These are phyloP conservation scores for Eutolmus rufibarbis DNA, from an alignment of 2,888 invertebrate species.

Conservation along the genomic window DNA sequence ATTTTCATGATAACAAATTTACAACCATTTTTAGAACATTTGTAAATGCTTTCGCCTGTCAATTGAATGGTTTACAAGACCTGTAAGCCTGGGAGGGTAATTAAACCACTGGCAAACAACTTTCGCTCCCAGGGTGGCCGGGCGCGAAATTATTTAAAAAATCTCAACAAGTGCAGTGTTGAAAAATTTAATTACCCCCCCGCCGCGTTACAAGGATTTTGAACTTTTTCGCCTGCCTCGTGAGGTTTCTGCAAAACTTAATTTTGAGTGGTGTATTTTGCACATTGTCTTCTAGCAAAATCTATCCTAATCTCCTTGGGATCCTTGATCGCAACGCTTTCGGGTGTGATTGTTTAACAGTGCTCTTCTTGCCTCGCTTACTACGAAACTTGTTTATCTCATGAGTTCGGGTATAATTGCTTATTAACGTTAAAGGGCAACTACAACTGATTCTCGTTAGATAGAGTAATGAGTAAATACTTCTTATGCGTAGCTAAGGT, in stretches of 20 bases:
- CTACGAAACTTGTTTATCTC: not conserved
- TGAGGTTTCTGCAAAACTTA: not conserved
- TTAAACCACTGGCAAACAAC: slow-evolving; percentile 40
- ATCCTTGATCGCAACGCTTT: not conserved
- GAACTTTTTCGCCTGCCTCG: not conserved
- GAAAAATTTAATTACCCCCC: slow-evolving; percentile 20
- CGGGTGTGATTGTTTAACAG: slow-evolving; percentile 30
- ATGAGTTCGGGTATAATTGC: not conserved
- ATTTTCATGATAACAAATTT: slow-evolving; percentile 46
- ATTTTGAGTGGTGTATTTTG: not conserved
- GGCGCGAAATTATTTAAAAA: slow-evolving; percentile 28
- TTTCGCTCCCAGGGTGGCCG: not conserved
- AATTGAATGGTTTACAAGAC: slow-evolving; percentile 5
- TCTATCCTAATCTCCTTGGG: not conserved
- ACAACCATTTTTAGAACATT: slow-evolving; percentile 48
- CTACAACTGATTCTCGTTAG: not conserved
- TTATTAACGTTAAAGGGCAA: not conserved
- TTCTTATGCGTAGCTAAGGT: not conserved
- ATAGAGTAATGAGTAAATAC: not conserved
- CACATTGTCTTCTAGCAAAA: not conserved
- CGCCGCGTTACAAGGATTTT: not conserved
- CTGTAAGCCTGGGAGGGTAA: slow-evolving; percentile 1
- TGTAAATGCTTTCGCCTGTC: slow-evolving; percentile 33
- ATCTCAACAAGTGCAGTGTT: slow-evolving; percentile 36
- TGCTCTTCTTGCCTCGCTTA: slow-evolving; percentile 4